phyloP scores from a whole-genome alignment of 2,888 invertebrate species.

The Drosophila antonietae region DNA sequence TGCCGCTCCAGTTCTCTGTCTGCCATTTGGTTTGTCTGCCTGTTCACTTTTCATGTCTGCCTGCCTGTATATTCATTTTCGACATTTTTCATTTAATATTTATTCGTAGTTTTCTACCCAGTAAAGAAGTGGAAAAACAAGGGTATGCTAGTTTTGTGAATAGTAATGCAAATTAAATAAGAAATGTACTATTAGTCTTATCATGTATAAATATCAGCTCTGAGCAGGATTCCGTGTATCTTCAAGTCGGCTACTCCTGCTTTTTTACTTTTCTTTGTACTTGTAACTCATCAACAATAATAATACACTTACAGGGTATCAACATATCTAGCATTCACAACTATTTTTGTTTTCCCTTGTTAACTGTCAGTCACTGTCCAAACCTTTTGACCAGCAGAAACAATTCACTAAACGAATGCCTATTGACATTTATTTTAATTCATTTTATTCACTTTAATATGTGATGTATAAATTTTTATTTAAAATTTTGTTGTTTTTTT shows the following conservation, averaged over 20 bases:
- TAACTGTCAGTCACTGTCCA: conserved; percentile 17
- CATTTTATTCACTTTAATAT: conserved; percentile 38
- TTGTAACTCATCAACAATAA: neutral
- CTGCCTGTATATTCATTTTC: conserved; percentile 28
- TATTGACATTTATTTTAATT: conserved; percentile 57
- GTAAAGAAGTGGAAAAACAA: neutral
- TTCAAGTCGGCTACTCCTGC: neutral
- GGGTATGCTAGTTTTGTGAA: neutral
- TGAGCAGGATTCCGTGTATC: neutral
- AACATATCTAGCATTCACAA: neutral
- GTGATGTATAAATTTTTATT: conserved; percentile 20
- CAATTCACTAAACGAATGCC: conserved; percentile 36
- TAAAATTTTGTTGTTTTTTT: neutral
- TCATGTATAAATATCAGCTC: neutral
- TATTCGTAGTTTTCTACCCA: conserved; percentile 7
- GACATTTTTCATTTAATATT: conserved; percentile 33
- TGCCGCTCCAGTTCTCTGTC: neutral
- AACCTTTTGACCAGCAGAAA: conserved; percentile 11
- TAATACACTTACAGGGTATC: conserved; percentile 1
- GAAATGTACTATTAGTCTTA: too few relatives aligned
- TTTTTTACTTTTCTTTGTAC: too few relatives aligned
- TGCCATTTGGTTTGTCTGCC: conserved; percentile 16
- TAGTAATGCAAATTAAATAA: too few relatives aligned
- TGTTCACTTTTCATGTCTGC: conserved; percentile 25
- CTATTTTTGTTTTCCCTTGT: neutral